phyloP scores from a whole-genome alignment of 2,797 vertebrate species.

The Eospalax fontanierii region DNA sequence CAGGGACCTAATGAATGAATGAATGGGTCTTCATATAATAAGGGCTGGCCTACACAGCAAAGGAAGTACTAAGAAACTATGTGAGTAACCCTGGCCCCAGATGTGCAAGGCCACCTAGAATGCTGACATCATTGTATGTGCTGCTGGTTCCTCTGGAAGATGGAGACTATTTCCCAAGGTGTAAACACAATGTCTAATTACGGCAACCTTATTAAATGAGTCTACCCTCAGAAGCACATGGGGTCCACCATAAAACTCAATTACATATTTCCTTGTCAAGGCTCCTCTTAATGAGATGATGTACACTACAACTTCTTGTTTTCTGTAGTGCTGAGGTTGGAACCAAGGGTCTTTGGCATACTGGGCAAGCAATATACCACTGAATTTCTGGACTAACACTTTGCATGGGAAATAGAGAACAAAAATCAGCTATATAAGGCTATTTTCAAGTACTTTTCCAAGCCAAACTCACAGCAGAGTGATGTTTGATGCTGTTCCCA shows the following conservation, averaged over 20 bases:
- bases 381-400: neutral
- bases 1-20: constrained; percentile 25
- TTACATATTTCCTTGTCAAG: neutral
- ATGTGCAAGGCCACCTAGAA: neutral
- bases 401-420: neutral
- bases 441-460: neutral
- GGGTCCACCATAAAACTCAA: neutral
- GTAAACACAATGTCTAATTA: constrained; percentile 12
- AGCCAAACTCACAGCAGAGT: neutral
- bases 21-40: neutral
- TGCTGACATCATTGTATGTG: constrained; percentile 32
- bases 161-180: neutral
- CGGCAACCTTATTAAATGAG: neutral
- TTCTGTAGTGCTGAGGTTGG: neutral
- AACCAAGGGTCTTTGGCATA: neutral
- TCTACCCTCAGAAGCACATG: neutral
- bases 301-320: neutral
- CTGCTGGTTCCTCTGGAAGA: constrained; percentile 32
- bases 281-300: neutral
- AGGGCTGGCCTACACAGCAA: neutral
- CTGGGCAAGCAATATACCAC: neutral
- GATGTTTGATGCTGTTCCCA: neutral
- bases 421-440: neutral
- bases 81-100: neutral
- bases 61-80: too few relatives aligned